These are phyloP conservation scores for Globodera ellingtonae DNA, from an alignment of 1,140 invertebrate species.

Conservation along the genomic window DNA sequence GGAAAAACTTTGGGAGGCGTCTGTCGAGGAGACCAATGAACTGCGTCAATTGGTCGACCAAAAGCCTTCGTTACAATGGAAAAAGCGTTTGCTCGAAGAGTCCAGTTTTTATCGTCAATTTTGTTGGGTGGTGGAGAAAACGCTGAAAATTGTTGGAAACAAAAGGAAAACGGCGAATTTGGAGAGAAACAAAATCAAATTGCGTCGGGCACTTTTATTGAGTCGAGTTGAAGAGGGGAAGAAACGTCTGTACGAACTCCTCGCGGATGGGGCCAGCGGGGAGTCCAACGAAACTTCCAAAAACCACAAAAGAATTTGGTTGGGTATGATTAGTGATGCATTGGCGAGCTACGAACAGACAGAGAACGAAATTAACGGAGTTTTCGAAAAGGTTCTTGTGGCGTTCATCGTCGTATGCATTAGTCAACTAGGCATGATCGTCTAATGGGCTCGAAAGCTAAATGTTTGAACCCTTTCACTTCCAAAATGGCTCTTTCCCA, in stretches of 20 bases:
- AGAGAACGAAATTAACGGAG: neutral
- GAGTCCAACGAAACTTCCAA: slow-evolving; percentile 14
- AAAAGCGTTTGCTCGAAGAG: neutral
- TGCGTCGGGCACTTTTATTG: neutral
- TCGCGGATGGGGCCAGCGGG: slow-evolving; percentile 19
- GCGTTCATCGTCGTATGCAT: neutral
- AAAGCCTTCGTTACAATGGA: neutral
- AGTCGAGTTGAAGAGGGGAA: neutral
- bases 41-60: slow-evolving; percentile 15
- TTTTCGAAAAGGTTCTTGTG: neutral
- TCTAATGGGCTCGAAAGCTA: neutral
- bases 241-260: neutral
- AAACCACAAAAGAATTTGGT: slow-evolving; percentile 26
- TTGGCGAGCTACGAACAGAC: neutral
- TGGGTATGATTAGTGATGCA: slow-evolving; percentile 8
- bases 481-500: neutral
- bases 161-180: neutral
- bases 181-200: neutral
- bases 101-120: slow-evolving; percentile 15
- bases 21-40: slow-evolving; percentile 19
- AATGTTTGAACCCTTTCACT: neutral
- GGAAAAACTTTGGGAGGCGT: slow-evolving; percentile 23
- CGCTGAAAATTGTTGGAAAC: slow-evolving; percentile 6
- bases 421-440: too few species aligned
- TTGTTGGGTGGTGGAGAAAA: slow-evolving; percentile 7